Percentiles rank a stretch among this genome's conserved stretches.
phyloP scores from a whole-genome alignment of 2,888 invertebrate species.

The Arrhopalites spinosus region DNA sequence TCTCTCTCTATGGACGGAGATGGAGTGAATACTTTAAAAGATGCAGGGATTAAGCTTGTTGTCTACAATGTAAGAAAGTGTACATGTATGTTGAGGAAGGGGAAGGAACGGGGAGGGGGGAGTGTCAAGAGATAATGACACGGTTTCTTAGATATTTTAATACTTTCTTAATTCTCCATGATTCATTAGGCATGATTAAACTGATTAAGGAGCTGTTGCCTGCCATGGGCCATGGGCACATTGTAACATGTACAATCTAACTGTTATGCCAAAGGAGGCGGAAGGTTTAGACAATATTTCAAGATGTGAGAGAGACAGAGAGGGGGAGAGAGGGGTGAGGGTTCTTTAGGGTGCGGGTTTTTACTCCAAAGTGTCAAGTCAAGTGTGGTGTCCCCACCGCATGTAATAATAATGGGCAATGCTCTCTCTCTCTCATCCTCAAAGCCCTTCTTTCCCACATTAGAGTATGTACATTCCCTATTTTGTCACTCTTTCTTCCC shows the following conservation, averaged over 20 bases:
- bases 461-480: background rate
- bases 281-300: too few species aligned
- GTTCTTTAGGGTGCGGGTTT: background rate
- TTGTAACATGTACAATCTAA: too few species aligned
- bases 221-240: background rate
- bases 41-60: slow-evolving; percentile 20
- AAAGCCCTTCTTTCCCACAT: background rate
- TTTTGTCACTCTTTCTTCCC: background rate
- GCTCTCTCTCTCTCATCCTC: background rate
- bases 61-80: background rate
- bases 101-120: too few species aligned
- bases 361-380: background rate
- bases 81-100: too few species aligned
- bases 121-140: slow-evolving; percentile 20
- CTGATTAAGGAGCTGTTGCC: background rate
- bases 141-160: slow-evolving; percentile 5
- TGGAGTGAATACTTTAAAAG: slow-evolving; percentile 11
- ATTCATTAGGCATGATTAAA: slow-evolving; percentile 27
- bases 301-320: too few species aligned
- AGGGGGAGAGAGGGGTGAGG: background rate
- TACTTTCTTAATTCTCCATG: slow-evolving; percentile 26
- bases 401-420: too few species aligned
- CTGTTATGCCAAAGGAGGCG: too few species aligned
- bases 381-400: background rate
- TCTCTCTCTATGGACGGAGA: background rate